Evolutionary conservation across 1,140 invertebrate species (phyloP).

Genomic region (Drosophila navojoa): DNA sequence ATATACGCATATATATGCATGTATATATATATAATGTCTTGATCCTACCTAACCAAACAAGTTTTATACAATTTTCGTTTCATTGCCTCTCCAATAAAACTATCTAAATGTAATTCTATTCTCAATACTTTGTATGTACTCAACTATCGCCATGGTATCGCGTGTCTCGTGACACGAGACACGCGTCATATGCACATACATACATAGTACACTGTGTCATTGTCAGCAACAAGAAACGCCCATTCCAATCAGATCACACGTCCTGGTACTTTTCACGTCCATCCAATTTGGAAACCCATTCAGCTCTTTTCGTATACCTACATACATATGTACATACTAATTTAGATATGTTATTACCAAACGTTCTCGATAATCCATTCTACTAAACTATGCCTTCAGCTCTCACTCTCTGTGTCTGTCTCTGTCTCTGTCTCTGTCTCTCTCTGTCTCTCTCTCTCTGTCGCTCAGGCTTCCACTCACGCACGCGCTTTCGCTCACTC

Average conservation of each 20-base stretch:
- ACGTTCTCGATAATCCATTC: too few species aligned
- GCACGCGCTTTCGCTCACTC: constrained; percentile 23
- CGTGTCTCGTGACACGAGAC: neutral
- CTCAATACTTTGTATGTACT: constrained; percentile 30
- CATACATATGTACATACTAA: neutral
- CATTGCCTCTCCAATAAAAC: constrained; percentile 34
- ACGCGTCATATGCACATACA: neutral
- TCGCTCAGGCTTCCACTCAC: neutral
- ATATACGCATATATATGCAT: neutral
- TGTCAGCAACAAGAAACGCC: neutral
- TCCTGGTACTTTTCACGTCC: neutral
- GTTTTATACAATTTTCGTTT: constrained; percentile 50
- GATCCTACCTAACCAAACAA: constrained; percentile 56
- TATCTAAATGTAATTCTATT: constrained; percentile 61
- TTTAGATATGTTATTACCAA: too few species aligned
- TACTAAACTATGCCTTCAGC: too few species aligned
- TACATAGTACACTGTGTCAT: neutral
- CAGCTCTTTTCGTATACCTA: neutral
- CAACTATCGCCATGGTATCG: constrained; percentile 11
- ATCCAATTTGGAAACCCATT: neutral
- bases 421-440: neutral
- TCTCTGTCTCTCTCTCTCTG: neutral
- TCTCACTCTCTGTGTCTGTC: too few species aligned
- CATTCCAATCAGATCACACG: constrained; percentile 11
- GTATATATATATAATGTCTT: constrained; percentile 19